Base-by-base conservation (phyloP, 2,113 vertebrate species). In the Hypocryptadius cinnamomeus region DNA sequence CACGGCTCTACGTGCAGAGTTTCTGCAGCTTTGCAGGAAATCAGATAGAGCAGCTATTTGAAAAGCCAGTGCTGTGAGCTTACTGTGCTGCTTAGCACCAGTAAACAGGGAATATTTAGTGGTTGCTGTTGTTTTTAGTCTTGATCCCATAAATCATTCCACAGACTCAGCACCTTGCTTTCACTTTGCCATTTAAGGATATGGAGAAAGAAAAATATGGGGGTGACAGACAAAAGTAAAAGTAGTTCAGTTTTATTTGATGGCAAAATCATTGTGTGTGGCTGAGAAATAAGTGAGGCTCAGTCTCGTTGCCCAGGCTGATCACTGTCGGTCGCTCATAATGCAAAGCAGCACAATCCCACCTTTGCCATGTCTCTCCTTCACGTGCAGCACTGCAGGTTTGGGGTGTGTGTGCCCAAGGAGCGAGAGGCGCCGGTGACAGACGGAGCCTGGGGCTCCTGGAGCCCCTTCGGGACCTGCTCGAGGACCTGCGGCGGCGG, bases 381-480 rank as follows among this genome's bases (percentile, higher is more conserved):
- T 93, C 44, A 3, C 59, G 23, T 18, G 45, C 97, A 99, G 99
- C 98, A 99, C 97, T 99, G 99, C 97, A 99, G 98, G 87, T 99
- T 98, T 61, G 99, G 99, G 89, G 95, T 98, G 92, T 99, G 99
- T 30, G 98, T 99, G 93, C 97, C 97, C 95, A 99, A 98, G 96
- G 99, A 99, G 93, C 98, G 97, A 5, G 98, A 99, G 71, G 89
- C 94, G 2, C 92, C 97, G 0, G 96, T 98, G 61, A 97, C 97
- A 30, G 99, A 99, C 0, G 99, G 99, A 66, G 98, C 98, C 0
- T 99, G 99, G 99, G 99, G 99, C 31, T 98, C 98, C 1, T 99
- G 99, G 99, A 99, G 98, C 95, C 99, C 98, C 35, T 99, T 99
- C 8, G 99, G 99, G 92, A 98, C 98, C 89, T 99, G 99, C 96